Evolutionary conservation across 2,797 vertebrate species (phyloP).

Genomic region (Melanotaenia maccullochi): DNA sequence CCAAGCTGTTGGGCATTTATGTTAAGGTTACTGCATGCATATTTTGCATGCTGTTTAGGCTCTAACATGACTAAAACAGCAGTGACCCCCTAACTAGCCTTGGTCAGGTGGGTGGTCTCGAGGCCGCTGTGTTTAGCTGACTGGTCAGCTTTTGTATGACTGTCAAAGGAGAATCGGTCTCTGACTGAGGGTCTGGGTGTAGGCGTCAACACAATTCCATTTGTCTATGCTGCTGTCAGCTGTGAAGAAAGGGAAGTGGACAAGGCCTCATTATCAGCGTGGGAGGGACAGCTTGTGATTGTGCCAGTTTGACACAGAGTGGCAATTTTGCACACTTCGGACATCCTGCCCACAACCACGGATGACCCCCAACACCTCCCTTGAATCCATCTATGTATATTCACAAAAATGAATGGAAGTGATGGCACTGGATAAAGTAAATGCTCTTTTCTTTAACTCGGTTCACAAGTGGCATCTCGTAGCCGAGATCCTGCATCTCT

Average conservation of each 20-base stretch:
- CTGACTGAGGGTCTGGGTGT: conserved; percentile 62
- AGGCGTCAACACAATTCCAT: conserved; percentile 73
- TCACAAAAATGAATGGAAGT: conserved; percentile 1
- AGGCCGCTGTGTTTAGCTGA: conserved; percentile 59
- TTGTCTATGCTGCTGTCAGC: conserved; percentile 78
- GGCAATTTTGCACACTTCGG: conserved; percentile 69
- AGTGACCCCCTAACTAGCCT: conserved; percentile 38
- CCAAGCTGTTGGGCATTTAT: conserved; percentile 2
- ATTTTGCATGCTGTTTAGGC: conserved; percentile 30
- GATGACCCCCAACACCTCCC: conserved; percentile 55
- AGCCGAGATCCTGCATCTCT: conserved; percentile 2
- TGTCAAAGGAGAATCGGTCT: conserved; percentile 68
- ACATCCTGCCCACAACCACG: conserved; percentile 72
- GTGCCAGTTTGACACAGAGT: conserved; percentile 49
- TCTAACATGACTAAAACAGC: conserved; percentile 53
- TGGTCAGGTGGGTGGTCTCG: conserved; percentile 74
- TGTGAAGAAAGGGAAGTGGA: conserved; percentile 74
- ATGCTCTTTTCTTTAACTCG: not conserved
- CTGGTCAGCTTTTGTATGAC: conserved; percentile 76
- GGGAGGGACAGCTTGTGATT: conserved; percentile 55
- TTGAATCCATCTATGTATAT: conserved; percentile 44
- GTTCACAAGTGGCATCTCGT: not conserved
- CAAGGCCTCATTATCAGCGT: conserved; percentile 70
- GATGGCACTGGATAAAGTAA: conserved; percentile 9
- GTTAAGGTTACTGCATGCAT: conserved; percentile 23